phyloP scores from a whole-genome alignment of 2,797 vertebrate genomes.

The Heterohyrax brucei region DNA sequence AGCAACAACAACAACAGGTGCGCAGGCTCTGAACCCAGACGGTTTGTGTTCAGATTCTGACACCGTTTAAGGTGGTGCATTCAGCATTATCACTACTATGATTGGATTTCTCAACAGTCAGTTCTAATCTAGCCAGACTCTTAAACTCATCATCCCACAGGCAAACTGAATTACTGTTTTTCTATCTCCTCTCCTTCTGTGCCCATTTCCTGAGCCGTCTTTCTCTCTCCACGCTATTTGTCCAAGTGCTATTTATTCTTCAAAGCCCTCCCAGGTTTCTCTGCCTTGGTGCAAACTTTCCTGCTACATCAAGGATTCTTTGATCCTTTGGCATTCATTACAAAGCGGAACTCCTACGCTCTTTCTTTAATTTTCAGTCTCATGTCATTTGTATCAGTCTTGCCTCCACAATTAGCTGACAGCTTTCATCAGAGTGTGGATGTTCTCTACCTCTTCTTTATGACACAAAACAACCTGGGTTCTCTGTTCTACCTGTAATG shows the following conservation, averaged over 20 bases:
- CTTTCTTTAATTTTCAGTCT: constrained; percentile 13
- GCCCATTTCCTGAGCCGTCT: constrained; percentile 25
- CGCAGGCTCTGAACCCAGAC: background rate
- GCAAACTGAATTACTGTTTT: constrained; percentile 50
- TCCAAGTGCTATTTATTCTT: constrained; percentile 39
- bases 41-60: background rate
- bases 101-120: background rate
- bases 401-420: background rate
- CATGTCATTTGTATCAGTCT: background rate
- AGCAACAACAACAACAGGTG: background rate
- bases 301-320: background rate
- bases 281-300: background rate
- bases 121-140: background rate
- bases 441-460: background rate
- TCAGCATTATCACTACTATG: background rate
- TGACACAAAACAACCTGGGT: background rate
- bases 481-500: background rate
- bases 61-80: background rate
- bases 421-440: constrained; percentile 13
- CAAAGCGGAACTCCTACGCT: background rate
- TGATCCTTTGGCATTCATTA: background rate
- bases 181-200: constrained; percentile 16
- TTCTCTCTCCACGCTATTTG: background rate
- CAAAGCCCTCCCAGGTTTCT: background rate
- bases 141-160: background rate